Conservation (phyloP, 2,113 vertebrate species). For the Ursus arctos region DNA sequence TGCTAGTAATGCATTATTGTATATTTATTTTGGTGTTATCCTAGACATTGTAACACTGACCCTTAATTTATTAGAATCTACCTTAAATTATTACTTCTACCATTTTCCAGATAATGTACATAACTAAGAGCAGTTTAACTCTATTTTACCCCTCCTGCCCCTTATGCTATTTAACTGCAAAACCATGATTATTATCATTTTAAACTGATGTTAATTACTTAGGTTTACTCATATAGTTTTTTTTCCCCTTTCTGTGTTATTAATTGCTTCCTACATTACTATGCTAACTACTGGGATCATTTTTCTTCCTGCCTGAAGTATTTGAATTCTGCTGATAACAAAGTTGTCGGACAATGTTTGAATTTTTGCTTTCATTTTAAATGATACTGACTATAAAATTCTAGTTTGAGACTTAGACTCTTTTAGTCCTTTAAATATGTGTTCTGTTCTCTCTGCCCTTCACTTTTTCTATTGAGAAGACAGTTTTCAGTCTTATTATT, state of each 20-base stretch:
- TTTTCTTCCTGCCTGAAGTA: slow-evolving; percentile 14
- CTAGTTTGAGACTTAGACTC: background rate
- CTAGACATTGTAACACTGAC: background rate
- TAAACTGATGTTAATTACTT: slow-evolving; percentile 9
- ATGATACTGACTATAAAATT: background rate
- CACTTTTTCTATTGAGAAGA: background rate
- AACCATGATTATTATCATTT: background rate
- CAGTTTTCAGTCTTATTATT: background rate
- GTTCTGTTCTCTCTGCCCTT: slow-evolving; percentile 35
- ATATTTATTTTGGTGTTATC: background rate
- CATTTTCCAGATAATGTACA: background rate
- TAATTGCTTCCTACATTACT: background rate
- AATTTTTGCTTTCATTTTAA: slow-evolving; percentile 4
- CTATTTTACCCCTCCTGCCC: background rate
- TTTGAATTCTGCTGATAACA: background rate
- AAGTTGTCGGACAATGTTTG: background rate
- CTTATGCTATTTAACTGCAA: background rate
- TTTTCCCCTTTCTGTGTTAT: background rate
- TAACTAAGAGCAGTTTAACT: background rate
- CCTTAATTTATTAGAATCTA: background rate
- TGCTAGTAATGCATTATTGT: background rate
- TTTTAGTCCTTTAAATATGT: background rate
- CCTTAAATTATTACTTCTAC: background rate
- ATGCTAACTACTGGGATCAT: background rate
- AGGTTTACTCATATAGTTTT: background rate